Evolutionary conservation across 2,113 vertebrate species (phyloP).

Genomic region (Calonectris borealis): DNA sequence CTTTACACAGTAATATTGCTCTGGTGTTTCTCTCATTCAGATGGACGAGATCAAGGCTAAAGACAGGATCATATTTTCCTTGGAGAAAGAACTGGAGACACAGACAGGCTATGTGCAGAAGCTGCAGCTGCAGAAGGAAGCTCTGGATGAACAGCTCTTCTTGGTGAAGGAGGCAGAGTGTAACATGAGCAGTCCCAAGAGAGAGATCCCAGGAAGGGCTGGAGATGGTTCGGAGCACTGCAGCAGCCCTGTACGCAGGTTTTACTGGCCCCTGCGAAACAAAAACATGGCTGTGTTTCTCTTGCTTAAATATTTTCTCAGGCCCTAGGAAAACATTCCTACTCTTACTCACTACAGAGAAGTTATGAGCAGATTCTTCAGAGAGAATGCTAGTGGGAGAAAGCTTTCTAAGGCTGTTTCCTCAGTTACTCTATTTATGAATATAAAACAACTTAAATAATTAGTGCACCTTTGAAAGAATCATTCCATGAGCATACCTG

Average conservation of each 20-base stretch:
- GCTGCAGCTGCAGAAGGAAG: slow-evolving; percentile 95
- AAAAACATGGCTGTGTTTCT: not conserved
- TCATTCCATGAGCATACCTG: not conserved
- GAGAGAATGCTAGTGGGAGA: not conserved
- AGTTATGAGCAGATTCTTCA: not conserved
- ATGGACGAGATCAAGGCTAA: slow-evolving; percentile 99
- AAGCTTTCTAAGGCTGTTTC: not conserved
- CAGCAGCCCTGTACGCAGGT: slow-evolving; percentile 88
- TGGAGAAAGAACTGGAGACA: slow-evolving; percentile 96
- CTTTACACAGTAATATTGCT: not conserved
- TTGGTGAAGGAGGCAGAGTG: slow-evolving; percentile 97
- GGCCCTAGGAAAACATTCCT: not conserved
- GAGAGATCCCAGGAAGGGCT: slow-evolving; percentile 94
- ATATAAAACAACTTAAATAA: not conserved
- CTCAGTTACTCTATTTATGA: not conserved
- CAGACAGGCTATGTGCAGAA: slow-evolving; percentile 90
- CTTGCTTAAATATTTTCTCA: not conserved
- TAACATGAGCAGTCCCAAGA: slow-evolving; percentile 94
- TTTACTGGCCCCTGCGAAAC: not conserved
- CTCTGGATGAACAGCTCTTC: slow-evolving; percentile 95
- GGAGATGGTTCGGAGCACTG: slow-evolving; percentile 96
- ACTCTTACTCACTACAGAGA: not conserved
- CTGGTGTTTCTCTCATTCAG: slow-evolving; percentile 72
- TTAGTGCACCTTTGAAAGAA: not conserved
- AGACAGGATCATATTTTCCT: slow-evolving; percentile 92